Evolutionary conservation across 1,140 invertebrate species (phyloP).

Genomic region (Lasaia peninsularis): DNA sequence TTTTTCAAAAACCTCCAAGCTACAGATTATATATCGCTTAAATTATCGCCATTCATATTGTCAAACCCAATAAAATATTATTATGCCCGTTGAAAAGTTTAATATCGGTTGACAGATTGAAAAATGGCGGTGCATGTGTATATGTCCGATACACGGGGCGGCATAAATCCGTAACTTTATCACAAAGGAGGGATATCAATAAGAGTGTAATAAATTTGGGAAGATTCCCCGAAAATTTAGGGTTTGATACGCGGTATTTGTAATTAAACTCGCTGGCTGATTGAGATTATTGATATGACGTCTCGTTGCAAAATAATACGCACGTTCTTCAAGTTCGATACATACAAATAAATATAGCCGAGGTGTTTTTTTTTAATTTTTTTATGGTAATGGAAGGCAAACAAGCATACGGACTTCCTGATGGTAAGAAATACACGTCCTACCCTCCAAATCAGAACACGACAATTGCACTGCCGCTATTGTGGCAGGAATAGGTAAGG

Average conservation of each 20-base stretch:
- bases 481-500: too few species aligned
- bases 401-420: too few species aligned
- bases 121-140: slow-evolving; percentile 25
- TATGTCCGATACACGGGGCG: slow-evolving; percentile 24
- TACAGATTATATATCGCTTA: slow-evolving; percentile 19
- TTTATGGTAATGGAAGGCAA: too few species aligned
- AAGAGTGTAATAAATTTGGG: slow-evolving; percentile 53
- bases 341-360: too few species aligned
- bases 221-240: slow-evolving; percentile 33
- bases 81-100: slow-evolving; percentile 19
- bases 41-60: slow-evolving; percentile 19
- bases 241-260: slow-evolving; percentile 32
- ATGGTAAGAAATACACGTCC: too few species aligned
- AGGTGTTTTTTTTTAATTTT: too few species aligned
- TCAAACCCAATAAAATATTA: slow-evolving; percentile 16
- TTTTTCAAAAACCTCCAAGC: background rate
- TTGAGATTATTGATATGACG: background rate
- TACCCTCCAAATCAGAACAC: too few species aligned
- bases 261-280: background rate
- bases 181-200: slow-evolving; percentile 44
- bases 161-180: slow-evolving; percentile 43
- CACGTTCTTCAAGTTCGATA: too few species aligned
- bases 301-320: too few species aligned
- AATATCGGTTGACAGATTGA: slow-evolving; percentile 26
- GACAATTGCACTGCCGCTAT: too few species aligned